Conservation (phyloP, 2,797 vertebrate species). For the Chaunax sp. region DNA sequence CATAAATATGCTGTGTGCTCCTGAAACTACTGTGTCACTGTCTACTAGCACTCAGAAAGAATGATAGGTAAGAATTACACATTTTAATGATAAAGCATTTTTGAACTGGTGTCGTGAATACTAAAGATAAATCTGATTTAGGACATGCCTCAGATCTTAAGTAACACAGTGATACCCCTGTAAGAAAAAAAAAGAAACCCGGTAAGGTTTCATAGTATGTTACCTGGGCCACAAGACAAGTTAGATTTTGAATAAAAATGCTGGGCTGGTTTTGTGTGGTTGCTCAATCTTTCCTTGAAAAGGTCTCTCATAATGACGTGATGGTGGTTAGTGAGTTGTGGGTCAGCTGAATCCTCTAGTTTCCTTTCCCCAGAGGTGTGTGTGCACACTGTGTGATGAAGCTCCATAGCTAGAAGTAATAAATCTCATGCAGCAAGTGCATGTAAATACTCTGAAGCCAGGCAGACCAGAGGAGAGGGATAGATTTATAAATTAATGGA, state of each 20-base stretch:
- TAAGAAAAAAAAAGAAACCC: background rate
- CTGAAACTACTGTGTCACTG: slow-evolving; percentile 78
- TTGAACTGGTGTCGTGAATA: background rate
- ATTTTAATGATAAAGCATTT: background rate
- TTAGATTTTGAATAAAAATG: background rate
- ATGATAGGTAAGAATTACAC: background rate
- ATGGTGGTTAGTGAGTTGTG: slow-evolving; percentile 30
- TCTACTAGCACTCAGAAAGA: slow-evolving; percentile 62
- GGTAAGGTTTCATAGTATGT: background rate
- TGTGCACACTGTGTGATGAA: background rate
- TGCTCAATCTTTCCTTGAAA: slow-evolving; percentile 39
- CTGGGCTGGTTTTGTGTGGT: background rate
- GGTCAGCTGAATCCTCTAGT: slow-evolving; percentile 49
- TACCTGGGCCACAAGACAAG: background rate
- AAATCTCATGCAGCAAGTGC: background rate
- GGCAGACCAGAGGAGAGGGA: too few relatives aligned
- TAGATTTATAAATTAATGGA: too few relatives aligned
- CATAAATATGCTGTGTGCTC: slow-evolving; percentile 43
- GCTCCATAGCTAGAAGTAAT: too few relatives aligned
- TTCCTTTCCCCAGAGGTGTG: slow-evolving; percentile 18
- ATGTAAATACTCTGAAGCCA: too few relatives aligned
- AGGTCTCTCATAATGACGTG: background rate
- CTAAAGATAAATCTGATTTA: background rate
- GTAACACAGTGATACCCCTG: background rate
- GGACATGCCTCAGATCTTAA: background rate